phyloP scores from a whole-genome alignment of 2,888 invertebrate genomes.

The Apamea crenata region DNA sequence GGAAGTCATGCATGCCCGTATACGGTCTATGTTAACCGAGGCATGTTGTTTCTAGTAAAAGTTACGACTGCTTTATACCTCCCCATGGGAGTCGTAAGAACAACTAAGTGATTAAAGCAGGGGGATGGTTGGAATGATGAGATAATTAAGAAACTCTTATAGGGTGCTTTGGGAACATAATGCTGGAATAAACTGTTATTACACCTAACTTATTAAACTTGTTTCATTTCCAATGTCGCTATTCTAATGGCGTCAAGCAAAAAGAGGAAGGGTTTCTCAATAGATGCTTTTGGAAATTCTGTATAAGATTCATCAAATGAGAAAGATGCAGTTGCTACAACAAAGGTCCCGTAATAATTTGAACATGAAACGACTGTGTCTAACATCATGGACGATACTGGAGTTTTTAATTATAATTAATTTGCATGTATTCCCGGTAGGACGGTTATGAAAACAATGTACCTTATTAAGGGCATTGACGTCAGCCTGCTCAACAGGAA shows the following conservation, averaged over 20 bases:
- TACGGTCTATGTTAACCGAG: background rate
- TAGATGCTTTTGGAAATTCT: background rate
- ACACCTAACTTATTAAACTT: background rate
- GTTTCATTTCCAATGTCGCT: background rate
- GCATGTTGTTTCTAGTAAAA: slow-evolving; percentile 38
- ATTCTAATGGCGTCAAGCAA: background rate
- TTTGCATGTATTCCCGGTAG: slow-evolving; percentile 33
- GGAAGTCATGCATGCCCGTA: slow-evolving; percentile 10
- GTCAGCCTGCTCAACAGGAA: slow-evolving; percentile 47
- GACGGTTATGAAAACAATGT: slow-evolving; percentile 40
- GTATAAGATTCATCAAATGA: background rate
- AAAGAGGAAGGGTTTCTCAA: background rate
- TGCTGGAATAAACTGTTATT: slow-evolving; percentile 12
- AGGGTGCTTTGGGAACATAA: slow-evolving; percentile 11
- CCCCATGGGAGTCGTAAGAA: slow-evolving; percentile 49
- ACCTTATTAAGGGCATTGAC: slow-evolving; percentile 58
- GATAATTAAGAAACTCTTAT: slow-evolving; percentile 42
- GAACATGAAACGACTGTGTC: slow-evolving; percentile 2
- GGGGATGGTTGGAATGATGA: slow-evolving; percentile 16
- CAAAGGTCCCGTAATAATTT: background rate
- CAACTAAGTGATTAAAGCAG: slow-evolving; percentile 53
- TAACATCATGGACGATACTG: slow-evolving; percentile 8
- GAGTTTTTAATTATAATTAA: slow-evolving; percentile 38
- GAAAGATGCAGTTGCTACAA: slow-evolving; percentile 10
- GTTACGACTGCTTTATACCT: slow-evolving; percentile 34